Percentiles rank a stretch among this genome's conserved stretches.
Evolutionary conservation across 1,140 invertebrate species (phyloP).

Genomic region (Saxidomus purpurata): DNA sequence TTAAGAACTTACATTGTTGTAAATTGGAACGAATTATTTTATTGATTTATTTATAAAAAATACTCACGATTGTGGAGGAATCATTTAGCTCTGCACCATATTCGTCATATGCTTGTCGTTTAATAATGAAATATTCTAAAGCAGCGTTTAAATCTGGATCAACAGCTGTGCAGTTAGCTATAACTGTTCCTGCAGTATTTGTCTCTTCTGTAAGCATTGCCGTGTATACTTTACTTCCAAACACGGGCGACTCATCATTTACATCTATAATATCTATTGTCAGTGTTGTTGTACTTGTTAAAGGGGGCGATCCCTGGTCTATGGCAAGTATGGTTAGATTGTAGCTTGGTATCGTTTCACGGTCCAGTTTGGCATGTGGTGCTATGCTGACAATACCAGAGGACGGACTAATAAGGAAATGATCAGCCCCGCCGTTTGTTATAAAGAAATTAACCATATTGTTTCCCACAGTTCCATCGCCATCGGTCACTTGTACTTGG

Average conservation of each 20-base stretch:
- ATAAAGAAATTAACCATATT: constrained; percentile 22
- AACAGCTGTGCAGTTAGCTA: too few species aligned
- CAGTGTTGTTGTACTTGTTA: background rate
- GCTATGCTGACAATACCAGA: constrained; percentile 4
- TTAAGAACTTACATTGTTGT: too few species aligned
- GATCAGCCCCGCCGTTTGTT: background rate
- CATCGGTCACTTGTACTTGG: background rate
- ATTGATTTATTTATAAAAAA: too few species aligned
- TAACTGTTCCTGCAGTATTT: too few species aligned
- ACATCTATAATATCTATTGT: background rate
- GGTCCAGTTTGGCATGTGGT: background rate
- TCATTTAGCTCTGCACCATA: too few species aligned
- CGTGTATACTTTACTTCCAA: too few species aligned
- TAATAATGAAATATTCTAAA: too few species aligned
- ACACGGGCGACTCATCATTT: constrained; percentile 19
- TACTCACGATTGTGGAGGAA: too few species aligned
- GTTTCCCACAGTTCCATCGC: constrained; percentile 18
- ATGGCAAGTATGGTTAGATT: constrained; percentile 31
- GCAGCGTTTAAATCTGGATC: too few species aligned
- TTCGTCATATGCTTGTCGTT: too few species aligned
- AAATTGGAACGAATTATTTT: too few species aligned
- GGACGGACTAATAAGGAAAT: constrained; percentile 6
- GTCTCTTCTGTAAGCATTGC: too few species aligned
- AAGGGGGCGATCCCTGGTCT: constrained; percentile 18
- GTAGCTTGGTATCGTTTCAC: background rate